Percentiles rank a stretch among this genome's conserved stretches.
phyloP scores from a whole-genome alignment of 2,113 vertebrate genomes.

The Pluvianellus socialis region DNA sequence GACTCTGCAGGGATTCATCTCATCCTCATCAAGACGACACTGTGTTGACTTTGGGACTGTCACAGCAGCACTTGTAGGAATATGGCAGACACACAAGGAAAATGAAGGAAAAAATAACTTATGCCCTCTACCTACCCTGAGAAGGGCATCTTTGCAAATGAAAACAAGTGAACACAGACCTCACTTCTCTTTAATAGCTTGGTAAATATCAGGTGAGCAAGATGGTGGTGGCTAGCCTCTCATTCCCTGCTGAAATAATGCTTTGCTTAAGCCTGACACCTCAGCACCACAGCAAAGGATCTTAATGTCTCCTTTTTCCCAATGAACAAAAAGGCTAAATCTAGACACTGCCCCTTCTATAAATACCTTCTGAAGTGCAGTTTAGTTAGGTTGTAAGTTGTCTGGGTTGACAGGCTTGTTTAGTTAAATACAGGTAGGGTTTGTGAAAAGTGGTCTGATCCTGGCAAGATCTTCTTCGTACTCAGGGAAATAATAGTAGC shows the following conservation, averaged over 20 bases:
- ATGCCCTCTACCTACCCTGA: neutral
- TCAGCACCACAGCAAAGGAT: neutral
- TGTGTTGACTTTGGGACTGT: conserved; percentile 5
- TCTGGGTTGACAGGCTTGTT: neutral
- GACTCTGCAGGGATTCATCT: conserved; percentile 18
- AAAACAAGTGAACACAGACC: neutral
- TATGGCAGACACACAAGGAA: neutral
- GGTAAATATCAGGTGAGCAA: neutral
- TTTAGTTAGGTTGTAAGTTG: neutral
- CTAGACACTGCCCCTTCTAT: neutral
- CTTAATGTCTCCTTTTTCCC: neutral
- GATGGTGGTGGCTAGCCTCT: neutral
- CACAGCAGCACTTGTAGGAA: neutral
- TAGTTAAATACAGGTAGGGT: neutral
- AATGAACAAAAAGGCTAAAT: neutral
- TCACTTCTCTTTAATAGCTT: neutral
- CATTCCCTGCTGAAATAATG: neutral
- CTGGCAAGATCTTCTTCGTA: neutral
- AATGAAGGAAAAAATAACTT: neutral
- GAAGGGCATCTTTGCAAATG: neutral
- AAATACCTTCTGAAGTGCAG: neutral
- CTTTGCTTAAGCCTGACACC: neutral
- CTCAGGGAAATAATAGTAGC: neutral
- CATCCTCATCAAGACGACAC: conserved; percentile 35
- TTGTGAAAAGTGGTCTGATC: neutral